Evolutionary conservation across 2,113 vertebrate genomes (phyloP).

Genomic region (Callaeas wilsoni): DNA sequence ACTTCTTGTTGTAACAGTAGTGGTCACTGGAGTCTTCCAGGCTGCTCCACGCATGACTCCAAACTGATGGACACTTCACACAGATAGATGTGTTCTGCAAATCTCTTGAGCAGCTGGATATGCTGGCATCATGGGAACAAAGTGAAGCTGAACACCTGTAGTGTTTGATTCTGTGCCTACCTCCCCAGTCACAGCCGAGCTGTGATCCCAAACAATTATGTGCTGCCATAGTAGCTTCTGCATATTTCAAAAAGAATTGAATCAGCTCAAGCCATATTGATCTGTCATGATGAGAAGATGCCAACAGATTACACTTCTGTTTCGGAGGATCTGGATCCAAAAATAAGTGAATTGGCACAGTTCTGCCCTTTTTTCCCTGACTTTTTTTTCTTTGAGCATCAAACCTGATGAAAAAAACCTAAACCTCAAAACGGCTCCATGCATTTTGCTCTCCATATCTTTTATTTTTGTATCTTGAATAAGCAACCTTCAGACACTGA

Average conservation of each 20-base stretch:
- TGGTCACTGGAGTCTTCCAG: background rate
- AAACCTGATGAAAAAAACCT: background rate
- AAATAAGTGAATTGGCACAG: background rate
- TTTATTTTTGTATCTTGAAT: background rate
- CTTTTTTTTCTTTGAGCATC: background rate
- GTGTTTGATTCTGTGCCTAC: background rate
- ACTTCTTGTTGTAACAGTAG: background rate
- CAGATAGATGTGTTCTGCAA: background rate
- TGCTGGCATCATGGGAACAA: background rate
- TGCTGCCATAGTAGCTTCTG: background rate
- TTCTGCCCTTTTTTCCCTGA: background rate
- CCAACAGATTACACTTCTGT: background rate
- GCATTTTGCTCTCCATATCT: background rate
- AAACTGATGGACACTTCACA: background rate
- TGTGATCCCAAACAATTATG: background rate
- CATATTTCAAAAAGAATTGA: background rate
- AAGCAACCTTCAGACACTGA: background rate
- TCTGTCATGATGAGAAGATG: background rate
- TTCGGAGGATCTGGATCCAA: background rate
- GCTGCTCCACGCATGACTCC: background rate
- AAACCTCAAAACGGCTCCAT: background rate
- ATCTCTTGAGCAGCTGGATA: background rate
- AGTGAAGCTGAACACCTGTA: background rate
- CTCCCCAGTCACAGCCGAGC: background rate
- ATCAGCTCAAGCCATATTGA: background rate